Evolutionary conservation across 2,797 vertebrate species (phyloP), one percentile per base, ranked within the genome.

Genomic region (Poeciliopsis turneri): DNA sequence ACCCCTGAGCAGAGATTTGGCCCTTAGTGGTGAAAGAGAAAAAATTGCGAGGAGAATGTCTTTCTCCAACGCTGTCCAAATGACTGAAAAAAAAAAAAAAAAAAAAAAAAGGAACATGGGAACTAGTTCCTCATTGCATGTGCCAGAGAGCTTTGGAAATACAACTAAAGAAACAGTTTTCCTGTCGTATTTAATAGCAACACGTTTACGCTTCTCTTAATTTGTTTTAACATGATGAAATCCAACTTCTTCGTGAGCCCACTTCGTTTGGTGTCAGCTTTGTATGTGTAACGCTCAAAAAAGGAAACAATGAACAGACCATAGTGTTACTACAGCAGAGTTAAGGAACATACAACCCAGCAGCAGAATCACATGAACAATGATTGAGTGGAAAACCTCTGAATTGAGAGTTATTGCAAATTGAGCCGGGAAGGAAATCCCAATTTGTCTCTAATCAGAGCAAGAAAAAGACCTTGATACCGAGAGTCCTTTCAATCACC

Each of bases 401-500:
- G 47, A 72, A 86, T 46, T 28, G 57, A 84, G 30, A 80, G 41
- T 45, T 33, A 18, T 45, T 20, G 41, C 68, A 55, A 53, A 39
- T 5, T n/a, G 71, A 74, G 78, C 83, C 57, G 72, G 74, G 66
- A 75, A 75, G 77, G 68, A 82, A 82, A 82, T 77, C 57, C 39
- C 64, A 43, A 51, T 86, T 83, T 79, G 82, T 86, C 69, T 76
- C 30, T 15, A 41, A 80, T 77, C 71, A 51, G 59, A 79, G 64
- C 41, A 55, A 82, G 75, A 74, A 77, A 55, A 77, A 73, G 59
- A 79, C 66, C 61, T 49, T 36, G 47, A 33, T 45, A 75, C 28
- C 57, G 76, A 59, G 61, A 78, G 55, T 76, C 77, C 55, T 68
- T 73, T 85, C 72, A 30, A 77, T 80, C 75, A 83, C 68, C 13